Conservation (phyloP, 2,797 vertebrate species). For the Chaunax sp. region DNA sequence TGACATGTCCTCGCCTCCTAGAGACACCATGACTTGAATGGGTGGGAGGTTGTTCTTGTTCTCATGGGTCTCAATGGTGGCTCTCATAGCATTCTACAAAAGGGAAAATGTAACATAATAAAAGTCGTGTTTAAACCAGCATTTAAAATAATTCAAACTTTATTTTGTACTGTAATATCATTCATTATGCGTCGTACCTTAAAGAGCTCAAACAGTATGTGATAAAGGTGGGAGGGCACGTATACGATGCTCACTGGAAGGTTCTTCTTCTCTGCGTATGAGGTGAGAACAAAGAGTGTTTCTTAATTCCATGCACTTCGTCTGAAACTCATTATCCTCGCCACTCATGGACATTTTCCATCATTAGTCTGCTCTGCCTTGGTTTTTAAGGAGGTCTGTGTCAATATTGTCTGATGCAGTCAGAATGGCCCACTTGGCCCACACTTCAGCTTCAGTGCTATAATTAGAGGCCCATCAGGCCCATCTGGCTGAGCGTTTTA, state of each 20-base stretch:
- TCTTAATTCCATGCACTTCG: constrained; percentile 23
- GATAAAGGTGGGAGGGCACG: constrained; percentile 95
- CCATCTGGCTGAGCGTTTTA: constrained; percentile 43
- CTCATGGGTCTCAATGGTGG: constrained; percentile 92
- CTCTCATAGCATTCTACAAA: constrained; percentile 93
- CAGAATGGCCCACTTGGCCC: constrained; percentile 26
- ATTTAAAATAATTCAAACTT: neutral
- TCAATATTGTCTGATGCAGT: constrained; percentile 63
- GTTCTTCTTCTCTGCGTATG: constrained; percentile 79
- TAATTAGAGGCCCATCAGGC: constrained; percentile 59
- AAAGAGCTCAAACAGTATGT: constrained; percentile 97
- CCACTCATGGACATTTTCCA: constrained; percentile 15
- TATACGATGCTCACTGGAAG: constrained; percentile 90
- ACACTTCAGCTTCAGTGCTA: constrained; percentile 46
- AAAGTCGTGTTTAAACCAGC: too few relatives aligned
- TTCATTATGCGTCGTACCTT: constrained; percentile 81
- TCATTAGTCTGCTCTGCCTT: constrained; percentile 20
- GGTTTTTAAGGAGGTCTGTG: constrained; percentile 11
- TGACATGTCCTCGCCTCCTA: constrained; percentile 93
- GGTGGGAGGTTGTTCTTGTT: constrained; percentile 84
- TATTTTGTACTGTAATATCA: neutral
- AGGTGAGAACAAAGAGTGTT: neutral
- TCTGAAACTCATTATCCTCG: constrained; percentile 39
- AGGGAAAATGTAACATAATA: neutral
- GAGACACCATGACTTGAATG: constrained; percentile 89